A percentile compares a stretch with the other conserved stretches of the same genome.
These are phyloP conservation scores for Pseudopodoces humilis DNA, from an alignment of 2,113 vertebrate species.

Conservation along the genomic window DNA sequence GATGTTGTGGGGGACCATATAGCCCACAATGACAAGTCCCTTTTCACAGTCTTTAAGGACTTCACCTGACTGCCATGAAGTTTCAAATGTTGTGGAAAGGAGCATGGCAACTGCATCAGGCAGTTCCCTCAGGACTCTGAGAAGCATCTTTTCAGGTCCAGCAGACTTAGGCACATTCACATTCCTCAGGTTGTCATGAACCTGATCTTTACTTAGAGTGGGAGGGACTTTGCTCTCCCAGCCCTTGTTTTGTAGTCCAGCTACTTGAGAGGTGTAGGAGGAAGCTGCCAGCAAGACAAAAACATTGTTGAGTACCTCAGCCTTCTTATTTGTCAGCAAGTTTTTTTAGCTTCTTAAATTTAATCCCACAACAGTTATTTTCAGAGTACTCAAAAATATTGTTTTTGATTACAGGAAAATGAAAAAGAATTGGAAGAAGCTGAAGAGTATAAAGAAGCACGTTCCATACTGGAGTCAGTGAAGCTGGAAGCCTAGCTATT, in stretches of 20 bases:
- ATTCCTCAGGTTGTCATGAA: background rate
- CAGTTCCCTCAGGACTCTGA: background rate
- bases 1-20: background rate
- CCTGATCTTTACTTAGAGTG: background rate
- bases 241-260: background rate
- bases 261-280: background rate
- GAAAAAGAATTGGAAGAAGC: constrained; percentile 89
- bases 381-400: constrained; percentile 2
- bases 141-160: background rate
- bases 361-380: background rate
- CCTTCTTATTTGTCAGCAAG: background rate
- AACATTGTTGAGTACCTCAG: background rate
- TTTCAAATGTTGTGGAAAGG: background rate
- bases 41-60: background rate
- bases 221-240: background rate
- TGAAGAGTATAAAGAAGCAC: constrained; percentile 91
- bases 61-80: background rate
- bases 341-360: background rate
- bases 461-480: constrained; percentile 85
- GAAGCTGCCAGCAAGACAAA: background rate
- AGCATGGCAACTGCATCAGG: background rate
- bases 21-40: background rate
- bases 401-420: constrained; percentile 82
- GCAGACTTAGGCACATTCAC: background rate
- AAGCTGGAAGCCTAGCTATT: constrained; percentile 87